phyloP scores from a whole-genome alignment of 2,113 vertebrate genomes.

The Elephas maximus region DNA sequence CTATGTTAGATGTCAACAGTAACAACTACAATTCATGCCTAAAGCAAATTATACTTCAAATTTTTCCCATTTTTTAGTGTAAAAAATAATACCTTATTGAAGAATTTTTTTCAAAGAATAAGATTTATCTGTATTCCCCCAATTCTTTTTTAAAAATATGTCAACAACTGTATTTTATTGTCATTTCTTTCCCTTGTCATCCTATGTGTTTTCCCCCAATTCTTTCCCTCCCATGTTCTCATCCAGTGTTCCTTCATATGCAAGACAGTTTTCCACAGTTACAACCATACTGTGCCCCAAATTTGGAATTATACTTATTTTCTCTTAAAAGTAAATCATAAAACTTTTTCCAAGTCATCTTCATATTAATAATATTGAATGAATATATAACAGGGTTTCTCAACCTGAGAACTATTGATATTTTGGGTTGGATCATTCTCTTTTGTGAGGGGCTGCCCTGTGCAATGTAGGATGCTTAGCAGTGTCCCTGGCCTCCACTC shows the following conservation, averaged over 20 bases:
- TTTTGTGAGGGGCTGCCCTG: no score
- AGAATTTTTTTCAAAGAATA: slow-evolving; percentile 19
- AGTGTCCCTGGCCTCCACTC: no score
- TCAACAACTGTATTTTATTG: no score
- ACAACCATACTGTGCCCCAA: not conserved
- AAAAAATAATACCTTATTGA: not conserved
- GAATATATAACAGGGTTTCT: not conserved
- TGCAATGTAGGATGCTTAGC: not conserved
- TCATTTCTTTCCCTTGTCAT: no score
- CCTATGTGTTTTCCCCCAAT: not conserved
- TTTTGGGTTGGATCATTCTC: no score
- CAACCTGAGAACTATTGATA: no score
- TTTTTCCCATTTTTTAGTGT: not conserved
- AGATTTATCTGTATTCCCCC: no score
- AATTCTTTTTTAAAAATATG: no score
- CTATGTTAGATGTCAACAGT: not conserved
- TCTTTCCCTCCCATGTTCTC: not conserved
- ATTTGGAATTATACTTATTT: slow-evolving; percentile 12
- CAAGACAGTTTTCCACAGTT: not conserved
- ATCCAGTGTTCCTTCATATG: not conserved
- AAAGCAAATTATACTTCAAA: not conserved
- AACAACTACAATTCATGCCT: not conserved
- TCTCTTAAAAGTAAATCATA: not conserved
- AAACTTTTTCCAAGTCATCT: not conserved
- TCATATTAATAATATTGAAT: not conserved